Percentiles rank a stretch among this genome's conserved stretches.
Conservation (phyloP, 2,888 invertebrate genomes). For the Ophraella communa region DNA sequence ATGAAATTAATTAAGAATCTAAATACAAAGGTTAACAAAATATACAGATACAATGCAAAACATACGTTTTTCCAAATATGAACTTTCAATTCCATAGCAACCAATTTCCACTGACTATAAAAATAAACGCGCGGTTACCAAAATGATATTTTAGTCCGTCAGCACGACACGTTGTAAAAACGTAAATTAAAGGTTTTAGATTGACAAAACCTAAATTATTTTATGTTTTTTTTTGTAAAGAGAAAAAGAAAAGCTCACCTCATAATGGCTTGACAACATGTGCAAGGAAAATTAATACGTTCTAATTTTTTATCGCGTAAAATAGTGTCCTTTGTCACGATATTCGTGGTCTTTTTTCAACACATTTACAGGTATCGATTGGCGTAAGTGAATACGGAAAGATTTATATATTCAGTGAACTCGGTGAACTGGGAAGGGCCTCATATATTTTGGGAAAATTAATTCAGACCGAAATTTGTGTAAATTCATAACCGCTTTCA, state of each 20-base stretch:
- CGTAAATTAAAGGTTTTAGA: background rate
- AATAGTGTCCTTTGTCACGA: slow-evolving; percentile 42
- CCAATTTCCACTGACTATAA: too few species aligned
- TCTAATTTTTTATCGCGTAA: slow-evolving; percentile 40
- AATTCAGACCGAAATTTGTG: background rate
- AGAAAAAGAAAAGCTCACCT: slow-evolving; percentile 16
- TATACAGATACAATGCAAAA: too few species aligned
- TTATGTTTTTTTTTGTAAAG: background rate
- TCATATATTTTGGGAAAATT: background rate
- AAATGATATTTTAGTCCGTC: background rate
- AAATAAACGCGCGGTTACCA: too few species aligned
- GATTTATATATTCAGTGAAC: slow-evolving; percentile 17
- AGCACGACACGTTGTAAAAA: background rate
- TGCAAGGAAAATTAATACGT: slow-evolving; percentile 42
- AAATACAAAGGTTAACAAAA: too few species aligned
- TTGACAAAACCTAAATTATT: slow-evolving; percentile 7
- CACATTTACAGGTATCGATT: slow-evolving; percentile 21
- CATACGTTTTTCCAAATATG: too few species aligned
- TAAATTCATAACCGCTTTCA: background rate
- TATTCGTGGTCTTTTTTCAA: slow-evolving; percentile 25
- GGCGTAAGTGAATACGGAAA: slow-evolving; percentile 8
- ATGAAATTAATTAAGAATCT: too few species aligned
- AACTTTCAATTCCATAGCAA: too few species aligned
- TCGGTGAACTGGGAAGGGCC: background rate
- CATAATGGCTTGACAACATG: slow-evolving; percentile 35